Evolutionary conservation across 1,140 invertebrate species (phyloP), one percentile per base, ranked within the genome.

Genomic region (Bombus superbus): DNA sequence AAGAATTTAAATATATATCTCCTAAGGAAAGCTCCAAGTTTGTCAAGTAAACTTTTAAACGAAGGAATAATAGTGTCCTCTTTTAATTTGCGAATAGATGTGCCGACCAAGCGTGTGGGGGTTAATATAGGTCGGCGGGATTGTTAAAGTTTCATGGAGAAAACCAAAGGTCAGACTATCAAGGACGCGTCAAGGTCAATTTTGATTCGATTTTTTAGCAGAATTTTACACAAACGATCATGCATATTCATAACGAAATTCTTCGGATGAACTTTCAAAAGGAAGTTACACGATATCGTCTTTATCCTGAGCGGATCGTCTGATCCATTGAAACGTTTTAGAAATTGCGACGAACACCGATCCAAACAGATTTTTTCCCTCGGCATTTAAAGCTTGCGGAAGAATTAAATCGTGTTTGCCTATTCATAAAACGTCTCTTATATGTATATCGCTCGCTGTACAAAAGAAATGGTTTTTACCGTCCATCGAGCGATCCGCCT

Each of bases 371-470:
- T 57, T 74, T 44, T 66, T 66, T 18, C 10, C 28, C 47, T 22
- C 13, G 44, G 9, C 64, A 40, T 62, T 80, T 77, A 35, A 78
- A 53, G 22, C 72, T 66, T 68, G 18, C 35, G 22, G 44, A 25
- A n/a, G 68, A 64, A 85, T 64, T 28, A 73, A 85, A 80, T 59
- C 83, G 76, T 47, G 76, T 77, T 38, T 79, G 68, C 44, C 53
- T 72, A 73, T 85, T 85, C 83, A 85, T 80, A 85, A 85, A 85
- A 80, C 69, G 35, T 80, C 76, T 28, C 68, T 53, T 85, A 59
- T 53, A 80, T 44, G 64, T 80, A 80, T 64, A 78, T 85, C 68
- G 28, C 22, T 15, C 22, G 32, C 5, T n/a, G 35, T 2, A 44
- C 35, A 57, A 80, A 80, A 57, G 62, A 35, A 40, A 72, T 59